These are phyloP conservation scores for Eupristina koningsbergeri DNA, from an alignment of 1,140 invertebrate species.

Conservation along the genomic window DNA sequence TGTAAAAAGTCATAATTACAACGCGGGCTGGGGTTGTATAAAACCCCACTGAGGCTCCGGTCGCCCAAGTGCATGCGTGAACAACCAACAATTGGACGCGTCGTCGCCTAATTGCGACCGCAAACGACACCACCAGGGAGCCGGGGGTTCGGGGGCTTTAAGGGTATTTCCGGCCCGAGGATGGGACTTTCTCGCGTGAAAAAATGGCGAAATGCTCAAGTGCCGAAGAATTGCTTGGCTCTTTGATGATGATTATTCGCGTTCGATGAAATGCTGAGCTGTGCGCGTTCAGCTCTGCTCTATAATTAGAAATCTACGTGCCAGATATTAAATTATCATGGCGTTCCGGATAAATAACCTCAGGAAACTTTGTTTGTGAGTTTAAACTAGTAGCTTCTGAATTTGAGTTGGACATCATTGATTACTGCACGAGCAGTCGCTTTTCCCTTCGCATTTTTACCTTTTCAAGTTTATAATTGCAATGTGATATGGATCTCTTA, in stretches of 20 bases:
- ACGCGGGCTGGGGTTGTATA: neutral
- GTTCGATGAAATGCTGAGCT: neutral
- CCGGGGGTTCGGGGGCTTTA: neutral
- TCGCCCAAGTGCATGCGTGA: neutral
- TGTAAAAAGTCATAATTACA: conserved; percentile 8
- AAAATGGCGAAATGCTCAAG: neutral
- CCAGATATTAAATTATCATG: too few relatives aligned
- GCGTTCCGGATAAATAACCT: too few relatives aligned
- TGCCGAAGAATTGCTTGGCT: neutral
- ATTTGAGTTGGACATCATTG: too few relatives aligned
- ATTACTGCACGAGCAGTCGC: too few relatives aligned
- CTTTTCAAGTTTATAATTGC: too few relatives aligned
- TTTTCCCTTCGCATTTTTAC: too few relatives aligned
- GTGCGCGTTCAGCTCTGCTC: neutral
- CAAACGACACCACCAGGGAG: conserved; percentile 20
- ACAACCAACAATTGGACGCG: conserved; percentile 9
- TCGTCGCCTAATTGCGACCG: conserved; percentile 15
- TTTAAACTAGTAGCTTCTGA: too few relatives aligned
- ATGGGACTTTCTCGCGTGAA: neutral
- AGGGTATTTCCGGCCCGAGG: neutral
- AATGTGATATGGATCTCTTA: too few relatives aligned
- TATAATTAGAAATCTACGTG: conserved; percentile 3
- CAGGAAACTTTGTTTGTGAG: too few relatives aligned
- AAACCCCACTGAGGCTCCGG: neutral
- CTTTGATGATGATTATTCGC: neutral